Conservation (phyloP, 2,888 invertebrate genomes). For the Phorcus lineatus region DNA sequence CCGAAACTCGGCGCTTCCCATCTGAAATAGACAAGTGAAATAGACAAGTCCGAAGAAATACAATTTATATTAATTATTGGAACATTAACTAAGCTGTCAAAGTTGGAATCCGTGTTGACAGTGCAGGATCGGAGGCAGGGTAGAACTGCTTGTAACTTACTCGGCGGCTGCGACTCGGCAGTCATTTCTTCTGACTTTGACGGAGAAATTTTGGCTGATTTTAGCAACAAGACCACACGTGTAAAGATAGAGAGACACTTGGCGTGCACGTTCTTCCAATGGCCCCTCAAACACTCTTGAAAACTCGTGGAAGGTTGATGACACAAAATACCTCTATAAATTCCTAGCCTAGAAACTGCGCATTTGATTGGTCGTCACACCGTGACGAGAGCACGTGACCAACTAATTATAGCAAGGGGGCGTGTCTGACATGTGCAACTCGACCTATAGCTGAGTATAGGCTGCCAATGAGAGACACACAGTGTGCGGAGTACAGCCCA, state of each 20-base stretch:
- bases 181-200: slow-evolving; percentile 78
- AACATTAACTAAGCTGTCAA: slow-evolving; percentile 16
- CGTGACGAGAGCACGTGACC: slow-evolving; percentile 38
- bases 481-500: slow-evolving; percentile 13
- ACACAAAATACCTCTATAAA: slow-evolving; percentile 42
- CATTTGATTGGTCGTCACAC: slow-evolving; percentile 40
- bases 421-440: slow-evolving; percentile 28
- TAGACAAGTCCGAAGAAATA: neutral
- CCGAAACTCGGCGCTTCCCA: slow-evolving; percentile 58
- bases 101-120: neutral
- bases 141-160: slow-evolving; percentile 32
- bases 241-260: neutral
- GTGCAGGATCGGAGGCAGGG: neutral
- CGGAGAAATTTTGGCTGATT: slow-evolving; percentile 77
- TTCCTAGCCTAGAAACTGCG: slow-evolving; percentile 29
- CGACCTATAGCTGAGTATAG: neutral
- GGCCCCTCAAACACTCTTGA: slow-evolving; percentile 24
- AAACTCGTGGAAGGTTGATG: slow-evolving; percentile 30
- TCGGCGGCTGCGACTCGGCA: slow-evolving; percentile 75
- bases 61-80: slow-evolving; percentile 16
- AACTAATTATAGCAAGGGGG: slow-evolving; percentile 37
- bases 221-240: slow-evolving; percentile 9
- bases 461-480: neutral
- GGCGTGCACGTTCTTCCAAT: neutral
- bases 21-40: slow-evolving; percentile 51